Evolutionary conservation across 2,888 invertebrate genomes (phyloP).

Genomic region (Aspidiotus destructor): DNA sequence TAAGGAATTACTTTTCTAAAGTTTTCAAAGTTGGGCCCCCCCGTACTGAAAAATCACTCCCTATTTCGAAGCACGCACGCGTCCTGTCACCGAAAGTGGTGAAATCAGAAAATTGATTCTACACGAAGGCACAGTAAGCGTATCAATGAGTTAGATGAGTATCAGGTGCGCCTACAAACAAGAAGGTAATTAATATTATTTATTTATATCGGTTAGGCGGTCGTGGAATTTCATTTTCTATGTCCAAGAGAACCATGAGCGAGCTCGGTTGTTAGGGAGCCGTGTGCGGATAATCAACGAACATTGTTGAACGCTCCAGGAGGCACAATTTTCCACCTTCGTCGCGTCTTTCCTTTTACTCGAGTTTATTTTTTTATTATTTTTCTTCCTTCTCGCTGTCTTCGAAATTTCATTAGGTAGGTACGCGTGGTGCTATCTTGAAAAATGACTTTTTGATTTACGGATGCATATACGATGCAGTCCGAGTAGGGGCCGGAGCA

Average conservation of each 20-base stretch:
- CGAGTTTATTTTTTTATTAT: not conserved
- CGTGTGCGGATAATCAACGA: slow-evolving; percentile 1
- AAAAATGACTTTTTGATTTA: slow-evolving; percentile 32
- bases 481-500: not conserved
- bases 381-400: not conserved
- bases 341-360: not conserved
- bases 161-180: not conserved
- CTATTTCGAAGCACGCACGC: no score
- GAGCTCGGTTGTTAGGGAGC: not conserved
- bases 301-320: slow-evolving; percentile 19
- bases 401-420: not conserved
- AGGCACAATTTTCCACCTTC: slow-evolving; percentile 14
- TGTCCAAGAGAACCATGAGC: not conserved
- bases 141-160: no score
- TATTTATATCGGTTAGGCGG: not conserved
- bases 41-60: no score
- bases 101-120: no score
- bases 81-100: no score
- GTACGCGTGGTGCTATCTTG: slow-evolving; percentile 25
- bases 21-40: no score
- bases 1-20: no score
- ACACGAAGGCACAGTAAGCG: no score
- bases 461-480: slow-evolving; percentile 19
- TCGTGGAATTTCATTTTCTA: not conserved
- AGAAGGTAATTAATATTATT: not conserved